phyloP scores from a whole-genome alignment of 2,888 invertebrate genomes.

The Cheilosia scutellata region DNA sequence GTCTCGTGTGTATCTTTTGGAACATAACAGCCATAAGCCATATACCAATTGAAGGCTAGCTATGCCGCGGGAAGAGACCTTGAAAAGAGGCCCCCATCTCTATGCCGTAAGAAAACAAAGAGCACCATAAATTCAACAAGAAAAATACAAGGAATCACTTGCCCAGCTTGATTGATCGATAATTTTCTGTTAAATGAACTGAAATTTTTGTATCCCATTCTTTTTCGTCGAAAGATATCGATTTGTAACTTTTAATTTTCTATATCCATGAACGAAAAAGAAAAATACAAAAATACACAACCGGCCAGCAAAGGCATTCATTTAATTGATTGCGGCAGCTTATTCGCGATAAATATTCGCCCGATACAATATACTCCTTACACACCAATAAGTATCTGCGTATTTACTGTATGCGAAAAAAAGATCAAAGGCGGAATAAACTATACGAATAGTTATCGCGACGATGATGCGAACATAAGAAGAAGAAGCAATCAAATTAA shows the following conservation, averaged over 20 bases:
- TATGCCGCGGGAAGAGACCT: constrained; percentile 57
- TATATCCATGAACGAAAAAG: constrained; percentile 53
- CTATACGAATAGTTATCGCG: constrained; percentile 43
- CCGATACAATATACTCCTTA: constrained; percentile 6
- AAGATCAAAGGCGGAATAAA: constrained; percentile 52
- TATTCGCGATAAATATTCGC: constrained; percentile 43
- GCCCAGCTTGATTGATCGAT: constrained; percentile 74
- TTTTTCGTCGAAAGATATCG: constrained; percentile 44
- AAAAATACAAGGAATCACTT: constrained; percentile 59
- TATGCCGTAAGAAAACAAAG: background rate
- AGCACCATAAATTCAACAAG: constrained; percentile 13
- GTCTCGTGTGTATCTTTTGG: constrained; percentile 37
- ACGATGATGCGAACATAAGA: constrained; percentile 9
- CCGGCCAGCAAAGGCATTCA: constrained; percentile 42
- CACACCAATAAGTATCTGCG: constrained; percentile 16
- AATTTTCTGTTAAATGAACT: constrained; percentile 69
- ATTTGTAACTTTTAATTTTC: constrained; percentile 75
- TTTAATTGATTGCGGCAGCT: constrained; percentile 56
- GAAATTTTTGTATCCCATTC: constrained; percentile 67
- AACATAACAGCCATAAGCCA: constrained; percentile 20
- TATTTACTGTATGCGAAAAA: constrained; percentile 8
- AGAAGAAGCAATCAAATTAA: constrained; percentile 44
- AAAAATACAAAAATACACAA: background rate
- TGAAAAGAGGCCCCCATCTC: constrained; percentile 54
- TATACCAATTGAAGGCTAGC: constrained; percentile 54